These are phyloP conservation scores for Chrysomallon squamiferum DNA, from an alignment of 1,140 invertebrate species.

Conservation along the genomic window DNA sequence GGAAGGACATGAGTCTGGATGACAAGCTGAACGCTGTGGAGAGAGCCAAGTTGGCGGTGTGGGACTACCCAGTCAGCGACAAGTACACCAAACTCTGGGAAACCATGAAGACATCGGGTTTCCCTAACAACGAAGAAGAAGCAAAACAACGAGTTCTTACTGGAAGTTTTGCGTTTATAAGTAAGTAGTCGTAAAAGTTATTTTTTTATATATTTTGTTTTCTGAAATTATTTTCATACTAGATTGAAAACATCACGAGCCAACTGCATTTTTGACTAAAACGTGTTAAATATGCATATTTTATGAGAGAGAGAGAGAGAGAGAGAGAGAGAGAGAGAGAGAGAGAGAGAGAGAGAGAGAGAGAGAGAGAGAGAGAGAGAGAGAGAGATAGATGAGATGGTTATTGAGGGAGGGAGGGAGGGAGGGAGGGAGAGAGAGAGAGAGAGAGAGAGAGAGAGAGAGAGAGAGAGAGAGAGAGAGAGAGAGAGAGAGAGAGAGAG, in stretches of 20 bases:
- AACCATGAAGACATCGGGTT: slow-evolving; percentile 88
- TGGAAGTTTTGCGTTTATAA: slow-evolving; percentile 88
- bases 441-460: too few species aligned
- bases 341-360: too few species aligned
- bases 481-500: too few species aligned
- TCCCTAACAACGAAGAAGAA: slow-evolving; percentile 79
- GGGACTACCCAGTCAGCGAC: slow-evolving; percentile 98
- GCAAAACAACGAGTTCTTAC: slow-evolving; percentile 77
- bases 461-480: too few species aligned
- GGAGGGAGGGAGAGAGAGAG: too few species aligned
- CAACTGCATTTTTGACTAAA: background rate
- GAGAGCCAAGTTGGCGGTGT: slow-evolving; percentile 91
- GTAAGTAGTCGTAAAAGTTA: slow-evolving; percentile 64
- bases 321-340: too few species aligned
- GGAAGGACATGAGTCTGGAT: slow-evolving; percentile 97
- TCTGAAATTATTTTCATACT: background rate
- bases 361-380: too few species aligned
- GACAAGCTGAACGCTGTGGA: slow-evolving; percentile 89
- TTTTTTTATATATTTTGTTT: background rate
- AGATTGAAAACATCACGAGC: background rate
- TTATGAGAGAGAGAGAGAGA: too few species aligned
- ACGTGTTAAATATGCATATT: too few species aligned
- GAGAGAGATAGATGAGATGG: too few species aligned
- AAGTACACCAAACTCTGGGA: slow-evolving; percentile 99
- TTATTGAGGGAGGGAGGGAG: too few species aligned